These are phyloP conservation scores for Trachelus stipa DNA, from an alignment of 2,888 invertebrate genomes.

Conservation along the genomic window DNA sequence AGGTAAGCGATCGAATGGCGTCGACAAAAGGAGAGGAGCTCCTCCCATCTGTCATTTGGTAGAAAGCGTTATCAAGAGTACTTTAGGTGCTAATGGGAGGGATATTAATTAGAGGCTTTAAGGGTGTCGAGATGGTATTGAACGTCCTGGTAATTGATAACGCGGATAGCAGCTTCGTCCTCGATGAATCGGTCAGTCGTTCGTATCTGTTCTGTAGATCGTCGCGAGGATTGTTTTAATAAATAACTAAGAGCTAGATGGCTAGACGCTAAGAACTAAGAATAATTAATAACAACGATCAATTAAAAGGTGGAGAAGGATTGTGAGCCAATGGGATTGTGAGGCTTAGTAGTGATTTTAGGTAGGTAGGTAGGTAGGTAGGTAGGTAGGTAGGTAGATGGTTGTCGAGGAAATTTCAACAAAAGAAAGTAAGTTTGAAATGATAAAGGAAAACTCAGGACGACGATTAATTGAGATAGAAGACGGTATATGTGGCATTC, in stretches of 20 bases:
- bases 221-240: not conserved
- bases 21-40: not conserved
- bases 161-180: not conserved
- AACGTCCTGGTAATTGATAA: not conserved
- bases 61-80: not conserved
- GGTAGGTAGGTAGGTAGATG: not conserved
- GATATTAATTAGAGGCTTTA: not conserved
- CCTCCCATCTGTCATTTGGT: not conserved
- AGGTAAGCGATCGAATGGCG: not conserved
- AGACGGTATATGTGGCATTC: slow-evolving; percentile 59
- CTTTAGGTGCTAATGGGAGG: not conserved
- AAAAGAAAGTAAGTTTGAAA: slow-evolving; percentile 29
- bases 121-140: not conserved
- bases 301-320: not conserved
- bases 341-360: not conserved
- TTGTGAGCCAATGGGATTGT: not conserved
- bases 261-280: not conserved
- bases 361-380: not conserved
- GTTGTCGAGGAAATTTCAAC: not conserved
- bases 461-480: slow-evolving; percentile 34
- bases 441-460: slow-evolving; percentile 22
- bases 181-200: not conserved
- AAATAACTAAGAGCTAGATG: not conserved
- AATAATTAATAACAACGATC: not conserved
- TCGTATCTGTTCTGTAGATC: not conserved